Evolutionary conservation across 1,140 invertebrate genomes (phyloP), one percentile per base, ranked within the genome.

Genomic region (Tachypleus tridentatus): DNA sequence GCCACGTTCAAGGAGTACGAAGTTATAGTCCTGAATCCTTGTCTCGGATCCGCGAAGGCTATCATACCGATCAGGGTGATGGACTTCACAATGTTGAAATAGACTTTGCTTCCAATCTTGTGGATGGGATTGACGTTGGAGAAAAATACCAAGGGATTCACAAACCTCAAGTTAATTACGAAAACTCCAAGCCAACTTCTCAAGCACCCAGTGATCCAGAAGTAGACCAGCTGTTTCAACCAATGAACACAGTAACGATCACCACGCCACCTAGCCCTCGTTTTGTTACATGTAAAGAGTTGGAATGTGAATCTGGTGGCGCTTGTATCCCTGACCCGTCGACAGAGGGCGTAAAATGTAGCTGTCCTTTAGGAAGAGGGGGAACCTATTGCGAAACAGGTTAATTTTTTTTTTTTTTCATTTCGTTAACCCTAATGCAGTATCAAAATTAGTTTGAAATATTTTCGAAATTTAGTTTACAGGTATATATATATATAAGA

Each of bases 331-430:
- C 52, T 8, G 10, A 57, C 29, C 9, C 56, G 52, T 52, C 58
- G 58, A 60, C 73, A 61, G 49, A 48, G 11, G 57, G 62, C 57
- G 67, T 68, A 8, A 48, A 65, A 57, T 73, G 72, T 66, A 56
- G 63, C 29, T 73, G 72, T 64, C 70, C 70, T 10, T 59, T 73
- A 29, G 67, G 68, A 50, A 58, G 64, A 54, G 65, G 70, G 29
- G 72, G 72, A 66, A 62, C 51, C 6, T 70, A 66, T 61, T 73
- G 72, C 56, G 70, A 73, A 61, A 64, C 66, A 66, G 63, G 71
- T 71, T 62, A 63, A 62, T 63, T 3, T 49, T 57, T 51, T 63
- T 3, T 49, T 57, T 51, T 52, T 61, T 49, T 51, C 10, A 59
- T 62, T 7, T 29, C 3, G 9, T 62, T 7, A 49, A 47, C 10